Base-by-base conservation (phyloP, 2,888 invertebrate species). In the Fragum sueziense region DNA sequence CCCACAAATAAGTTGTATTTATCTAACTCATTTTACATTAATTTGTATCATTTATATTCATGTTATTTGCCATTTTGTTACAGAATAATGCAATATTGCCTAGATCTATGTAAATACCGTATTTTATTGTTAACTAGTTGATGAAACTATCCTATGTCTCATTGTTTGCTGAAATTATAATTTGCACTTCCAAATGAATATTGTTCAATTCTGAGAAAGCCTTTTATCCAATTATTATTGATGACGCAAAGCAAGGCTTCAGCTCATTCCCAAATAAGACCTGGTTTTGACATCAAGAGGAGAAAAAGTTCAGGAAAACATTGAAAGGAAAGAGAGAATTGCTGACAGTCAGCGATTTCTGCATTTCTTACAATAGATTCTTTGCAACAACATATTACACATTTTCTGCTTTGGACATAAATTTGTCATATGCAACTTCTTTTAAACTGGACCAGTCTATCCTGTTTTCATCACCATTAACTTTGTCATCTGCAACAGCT, bases 21-120 rank as follows among this genome's bases (percentile, higher is more conserved):
- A 14, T 47, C 3, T 47, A 14, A 47, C 47, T 47, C 17, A 47
- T 47, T 9, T 9, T 2, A 47, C 7, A 47, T 47, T 47, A 65
- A n/a, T n/a, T 47, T 47, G 4, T 47, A 47, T 47, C 47, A 47
- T 47, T 47, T 47, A 14, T 47, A 47, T 47, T 47, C 47, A 47
- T 47, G 47, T 47, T n/a, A 47, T 47, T 47, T n/a, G n/a, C n/a
- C n/a, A n/a, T n/a, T n/a, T n/a, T n/a, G n/a, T n/a, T n/a, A n/a
- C n/a, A n/a, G n/a, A n/a, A n/a, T n/a, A 11, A 65, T 57, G 34
- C 65, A 65, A 20, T 22, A 57, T 57, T 54, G 57, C 33, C 70
- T 70, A 52, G 31, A n/a, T 47, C 47, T 47, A 47, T 47, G n/a
- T 47, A 47, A 47, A 57, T 57, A 57, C 57, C 14, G 25, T 41